phyloP scores from a whole-genome alignment of 2,113 vertebrate species.

The Clarias magur region DNA sequence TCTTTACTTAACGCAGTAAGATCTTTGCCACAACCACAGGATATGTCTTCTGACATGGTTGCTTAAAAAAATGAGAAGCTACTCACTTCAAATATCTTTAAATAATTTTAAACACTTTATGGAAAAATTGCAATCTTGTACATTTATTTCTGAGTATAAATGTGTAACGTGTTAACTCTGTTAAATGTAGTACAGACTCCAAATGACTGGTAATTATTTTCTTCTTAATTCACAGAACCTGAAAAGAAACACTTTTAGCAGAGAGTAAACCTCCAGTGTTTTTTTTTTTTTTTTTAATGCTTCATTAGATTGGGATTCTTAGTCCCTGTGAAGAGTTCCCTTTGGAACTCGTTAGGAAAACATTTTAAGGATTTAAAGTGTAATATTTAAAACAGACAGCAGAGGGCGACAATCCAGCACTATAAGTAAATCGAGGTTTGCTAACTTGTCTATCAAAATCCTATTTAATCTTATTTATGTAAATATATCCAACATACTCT shows the following conservation, averaged over 20 bases:
- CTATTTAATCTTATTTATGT: neutral
- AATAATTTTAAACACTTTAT: neutral
- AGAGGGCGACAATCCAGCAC: slow-evolving; percentile 64
- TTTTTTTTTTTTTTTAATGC: no score
- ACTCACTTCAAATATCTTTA: neutral
- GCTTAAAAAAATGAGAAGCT: no score
- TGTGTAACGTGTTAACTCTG: neutral
- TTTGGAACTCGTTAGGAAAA: neutral
- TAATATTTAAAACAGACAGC: slow-evolving; percentile 47
- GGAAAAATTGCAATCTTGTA: neutral
- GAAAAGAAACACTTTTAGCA: neutral
- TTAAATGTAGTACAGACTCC: neutral
- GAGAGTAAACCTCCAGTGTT: no score
- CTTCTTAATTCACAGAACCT: neutral
- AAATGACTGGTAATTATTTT: neutral
- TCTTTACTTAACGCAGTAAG: no score
- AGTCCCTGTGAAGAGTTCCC: neutral
- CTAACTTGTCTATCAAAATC: neutral
- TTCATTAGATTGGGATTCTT: neutral
- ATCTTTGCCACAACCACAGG: no score
- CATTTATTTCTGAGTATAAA: neutral
- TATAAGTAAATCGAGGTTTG: neutral
- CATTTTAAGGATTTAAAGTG: neutral
- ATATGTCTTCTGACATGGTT: no score
- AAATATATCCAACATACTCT: no score